Evolutionary conservation across 2,888 invertebrate species (phyloP), one percentile per base, ranked within the genome.

Genomic region (Torymus auratus): DNA sequence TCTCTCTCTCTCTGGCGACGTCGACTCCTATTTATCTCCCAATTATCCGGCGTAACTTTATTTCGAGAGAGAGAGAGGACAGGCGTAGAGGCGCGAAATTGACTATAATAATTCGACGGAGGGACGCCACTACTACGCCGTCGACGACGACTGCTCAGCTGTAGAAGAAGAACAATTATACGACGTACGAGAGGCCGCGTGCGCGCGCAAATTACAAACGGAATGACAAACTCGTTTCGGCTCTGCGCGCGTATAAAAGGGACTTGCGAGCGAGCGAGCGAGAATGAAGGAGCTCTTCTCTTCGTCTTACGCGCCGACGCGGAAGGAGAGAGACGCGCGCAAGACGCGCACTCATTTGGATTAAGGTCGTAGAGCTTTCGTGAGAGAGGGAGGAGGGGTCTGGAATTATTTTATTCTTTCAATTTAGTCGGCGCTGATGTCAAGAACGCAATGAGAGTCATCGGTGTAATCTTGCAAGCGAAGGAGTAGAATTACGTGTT

Each of bases 41-140:
- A 79, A 79, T 79, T 65, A 78, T 60, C 15, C 53, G 52, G 11
- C 53, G 60, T 78, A 78, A 78, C 78, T 67, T 78, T 71, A 67
- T 78, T 72, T 78, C 71, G 52, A 15, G 28, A 60, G 20, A n/a
- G 20, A 20, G 20, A 15, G 28, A 28, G 28, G 28, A n/a, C n/a
- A n/a, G n/a, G n/a, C n/a, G n/a, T 4, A 23, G 20, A 20, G 10
- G 50, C 58, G 55, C 53, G 55, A 76, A 62, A 76, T 76, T 69
- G 28, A 71, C 70, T 58, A 58, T 50, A 50, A 77, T 70, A 65
- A 70, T 77, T 77, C 70, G 76, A 55, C 13, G 41, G 41, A 3
- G 52, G 13, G 13, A 55, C 50, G 20, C 12, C n/a, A 17, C 20
- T 7, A 28, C 28, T 28, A 28, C 7, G 28, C 28, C 28, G 28